These are phyloP conservation scores for Anneissia japonica DNA, from an alignment of 35 echinoderm and acorn worm species.

Conservation along the genomic window DNA sequence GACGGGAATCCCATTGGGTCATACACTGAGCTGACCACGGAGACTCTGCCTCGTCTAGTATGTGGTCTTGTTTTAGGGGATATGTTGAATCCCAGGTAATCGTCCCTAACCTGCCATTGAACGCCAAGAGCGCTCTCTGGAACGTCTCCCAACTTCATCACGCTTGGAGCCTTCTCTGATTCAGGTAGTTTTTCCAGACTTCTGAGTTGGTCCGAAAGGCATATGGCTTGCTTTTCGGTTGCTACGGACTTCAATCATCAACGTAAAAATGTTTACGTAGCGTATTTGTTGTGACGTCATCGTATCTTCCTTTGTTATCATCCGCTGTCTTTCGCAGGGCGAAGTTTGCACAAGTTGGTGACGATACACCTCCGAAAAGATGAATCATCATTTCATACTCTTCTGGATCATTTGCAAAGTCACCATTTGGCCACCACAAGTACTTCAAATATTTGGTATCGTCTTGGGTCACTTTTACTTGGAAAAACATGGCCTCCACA, in stretches of 20 bases:
- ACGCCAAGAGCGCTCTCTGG: background rate
- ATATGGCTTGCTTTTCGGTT: background rate
- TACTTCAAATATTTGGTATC: conserved; percentile 11
- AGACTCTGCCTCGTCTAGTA: background rate
- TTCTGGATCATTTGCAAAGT: background rate
- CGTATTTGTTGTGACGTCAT: background rate
- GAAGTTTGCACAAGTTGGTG: conserved; percentile 11
- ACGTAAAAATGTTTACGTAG: conserved; percentile 33
- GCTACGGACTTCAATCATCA: conserved; percentile 18
- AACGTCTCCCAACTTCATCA: background rate
- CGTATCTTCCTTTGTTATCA: background rate
- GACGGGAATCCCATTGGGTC: background rate
- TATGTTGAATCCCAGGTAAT: background rate
- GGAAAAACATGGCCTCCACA: conserved; percentile 19
- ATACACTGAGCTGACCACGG: background rate
- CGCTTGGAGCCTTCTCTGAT: conserved; percentile 11
- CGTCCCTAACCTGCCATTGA: background rate
- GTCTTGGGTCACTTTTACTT: conserved; percentile 6
- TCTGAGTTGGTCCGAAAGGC: background rate
- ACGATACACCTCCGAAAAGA: conserved; percentile 26
- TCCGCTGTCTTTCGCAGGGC: background rate
- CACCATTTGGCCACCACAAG: conserved; percentile 27
- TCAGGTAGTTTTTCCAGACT: background rate
- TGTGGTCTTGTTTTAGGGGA: background rate
- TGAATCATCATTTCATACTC: conserved; percentile 10